Conservation (phyloP, 1,140 invertebrate genomes). For the Heliconius congener region DNA sequence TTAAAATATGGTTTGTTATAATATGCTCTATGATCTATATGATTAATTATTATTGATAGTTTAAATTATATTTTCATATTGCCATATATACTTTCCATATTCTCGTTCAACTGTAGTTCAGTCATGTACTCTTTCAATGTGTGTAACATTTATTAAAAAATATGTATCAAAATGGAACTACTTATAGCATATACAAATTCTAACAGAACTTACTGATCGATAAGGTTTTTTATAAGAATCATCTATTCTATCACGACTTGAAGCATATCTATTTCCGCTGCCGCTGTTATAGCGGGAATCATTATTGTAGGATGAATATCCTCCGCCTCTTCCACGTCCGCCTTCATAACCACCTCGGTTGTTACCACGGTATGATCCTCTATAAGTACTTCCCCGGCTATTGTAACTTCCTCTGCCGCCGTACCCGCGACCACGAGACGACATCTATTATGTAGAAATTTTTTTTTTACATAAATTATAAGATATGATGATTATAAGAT, state of each 20-base stretch:
- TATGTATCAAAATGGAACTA: neutral
- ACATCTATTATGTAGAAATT: constrained; percentile 60
- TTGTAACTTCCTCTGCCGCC: constrained; percentile 69
- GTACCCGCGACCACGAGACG: constrained; percentile 70
- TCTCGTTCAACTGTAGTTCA: neutral
- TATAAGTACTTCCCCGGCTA: constrained; percentile 62
- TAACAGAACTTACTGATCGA: constrained; percentile 69
- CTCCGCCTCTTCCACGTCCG: constrained; percentile 63
- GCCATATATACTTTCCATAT: neutral
- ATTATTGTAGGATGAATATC: constrained; percentile 65
- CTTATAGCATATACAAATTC: neutral
- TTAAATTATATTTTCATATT: neutral
- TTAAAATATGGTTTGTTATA: neutral
- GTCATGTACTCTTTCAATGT: neutral
- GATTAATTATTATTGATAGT: neutral
- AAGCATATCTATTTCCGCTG: constrained; percentile 66
- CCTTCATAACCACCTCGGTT: constrained; percentile 67
- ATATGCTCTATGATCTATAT: neutral
- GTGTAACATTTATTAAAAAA: neutral
- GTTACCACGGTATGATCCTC: constrained; percentile 70
- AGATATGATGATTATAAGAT: neutral
- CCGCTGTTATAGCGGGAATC: constrained; percentile 67
- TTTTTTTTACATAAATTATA: neutral
- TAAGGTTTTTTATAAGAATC: constrained; percentile 78
- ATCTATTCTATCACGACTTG: constrained; percentile 72